Conservation (phyloP, 2,888 invertebrate genomes). For the Oligia strigilis region DNA sequence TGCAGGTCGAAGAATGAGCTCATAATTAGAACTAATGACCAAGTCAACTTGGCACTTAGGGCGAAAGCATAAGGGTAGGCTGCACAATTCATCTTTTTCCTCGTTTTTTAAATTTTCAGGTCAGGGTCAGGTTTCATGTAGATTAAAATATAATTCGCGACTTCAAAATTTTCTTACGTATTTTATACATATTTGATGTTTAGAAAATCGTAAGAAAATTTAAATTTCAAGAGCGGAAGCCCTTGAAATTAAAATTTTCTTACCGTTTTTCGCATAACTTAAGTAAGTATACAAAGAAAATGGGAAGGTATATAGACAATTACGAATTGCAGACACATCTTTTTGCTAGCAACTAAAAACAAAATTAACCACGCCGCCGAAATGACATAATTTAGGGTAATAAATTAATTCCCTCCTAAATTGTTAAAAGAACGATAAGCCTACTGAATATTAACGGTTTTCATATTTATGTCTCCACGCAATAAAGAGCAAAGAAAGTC, state of each 20-base stretch:
- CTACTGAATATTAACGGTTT: conserved; percentile 17
- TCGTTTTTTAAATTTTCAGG: background rate
- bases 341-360: background rate
- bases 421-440: conserved; percentile 30
- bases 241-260: no score
- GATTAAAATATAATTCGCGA: background rate
- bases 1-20: background rate
- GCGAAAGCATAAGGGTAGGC: background rate
- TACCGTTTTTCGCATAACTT: background rate
- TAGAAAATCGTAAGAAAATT: background rate
- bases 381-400: conserved; percentile 2
- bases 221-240: background rate
- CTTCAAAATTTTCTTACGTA: no score
- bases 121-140: background rate
- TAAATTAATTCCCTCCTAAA: conserved; percentile 5
- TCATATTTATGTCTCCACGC: conserved; percentile 2
- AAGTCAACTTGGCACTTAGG: background rate
- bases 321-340: background rate
- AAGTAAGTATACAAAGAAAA: background rate
- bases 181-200: no score
- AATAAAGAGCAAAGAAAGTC: background rate
- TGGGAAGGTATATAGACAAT: background rate
- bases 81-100: background rate
- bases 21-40: background rate
- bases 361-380: background rate